Evolutionary conservation across 1,140 invertebrate genomes (phyloP), one percentile per base, ranked within the genome.

Genomic region (Hyphantria cunea): DNA sequence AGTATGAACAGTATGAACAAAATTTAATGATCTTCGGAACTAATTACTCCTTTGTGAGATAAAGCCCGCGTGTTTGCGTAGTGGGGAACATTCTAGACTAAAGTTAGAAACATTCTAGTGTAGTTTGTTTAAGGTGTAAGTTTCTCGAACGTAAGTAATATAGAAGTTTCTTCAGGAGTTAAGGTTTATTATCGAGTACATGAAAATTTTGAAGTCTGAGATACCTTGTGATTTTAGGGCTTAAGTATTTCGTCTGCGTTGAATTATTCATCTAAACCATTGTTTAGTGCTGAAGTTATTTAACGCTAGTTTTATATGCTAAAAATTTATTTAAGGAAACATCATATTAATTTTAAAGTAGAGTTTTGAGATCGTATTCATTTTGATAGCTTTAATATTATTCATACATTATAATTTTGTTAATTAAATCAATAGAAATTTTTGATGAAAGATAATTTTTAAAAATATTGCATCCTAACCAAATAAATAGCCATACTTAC

Each of bases 111-210:
- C 55, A 58, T 58, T 39, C 71, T 73, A 54, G 64, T 68, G 37
- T 44, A 74, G 74, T 82, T 74, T 80, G 74, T 76, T 74, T 69
- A 71, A 81, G 76, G 78, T 85, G 73, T 80, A 82, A 82, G 75
- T 84, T 86, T 80, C 65, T 68, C n/a, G n/a, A n/a, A 25, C 68
- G 52, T 53, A 59, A 69, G 67, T 84, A 80, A 83, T 79, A 77
- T 67, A 70, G 72, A 77, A 84, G 78, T 84, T 86, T 73, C 71
- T 70, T 78, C 70, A 70, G 59, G 49, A 74, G 70, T 74, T 76
- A 64, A 48, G 64, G 71, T 79, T 84, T 80, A 76, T 79, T 82
- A 80, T 80, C 72, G 74, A 75, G 72, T 61, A 59, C 66, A 53
- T 58, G 55, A 58, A 49, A 58, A 48, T 56, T 59, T 50, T 59